Evolutionary conservation across 1,140 invertebrate genomes (phyloP).

Genomic region (Hestina assimilis): DNA sequence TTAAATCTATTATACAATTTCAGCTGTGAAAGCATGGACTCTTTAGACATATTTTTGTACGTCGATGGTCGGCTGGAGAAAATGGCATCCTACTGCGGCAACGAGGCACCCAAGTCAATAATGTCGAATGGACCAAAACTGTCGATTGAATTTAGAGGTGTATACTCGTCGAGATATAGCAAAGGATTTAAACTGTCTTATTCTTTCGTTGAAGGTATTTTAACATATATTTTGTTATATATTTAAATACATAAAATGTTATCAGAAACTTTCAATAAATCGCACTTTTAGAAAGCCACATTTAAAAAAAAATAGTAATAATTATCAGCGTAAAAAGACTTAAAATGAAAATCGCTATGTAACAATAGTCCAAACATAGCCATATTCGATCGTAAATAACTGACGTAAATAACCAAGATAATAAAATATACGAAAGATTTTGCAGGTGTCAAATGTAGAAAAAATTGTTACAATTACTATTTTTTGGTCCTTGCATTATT

Average conservation of each 20-base stretch:
- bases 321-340: too few species aligned
- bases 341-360: too few species aligned
- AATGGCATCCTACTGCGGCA: conserved; percentile 91
- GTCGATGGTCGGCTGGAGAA: conserved; percentile 89
- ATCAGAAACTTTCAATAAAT: too few species aligned
- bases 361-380: too few species aligned
- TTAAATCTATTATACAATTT: conserved; percentile 52
- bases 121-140: conserved; percentile 94
- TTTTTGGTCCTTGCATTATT: too few species aligned
- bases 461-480: too few species aligned
- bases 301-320: too few species aligned
- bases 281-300: too few species aligned
- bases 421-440: too few species aligned
- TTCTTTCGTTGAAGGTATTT: conserved; percentile 92
- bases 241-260: not conserved
- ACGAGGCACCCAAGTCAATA: conserved; percentile 86
- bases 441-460: too few species aligned
- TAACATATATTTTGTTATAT: not conserved
- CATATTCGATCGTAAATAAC: too few species aligned
- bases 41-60: conserved; percentile 86
- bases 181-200: conserved; percentile 93
- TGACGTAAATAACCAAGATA: too few species aligned
- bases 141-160: conserved; percentile 88
- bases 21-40: conserved; percentile 89
- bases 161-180: conserved; percentile 83